Conservation (phyloP, 2,888 invertebrate species). For the Neoaliturus tenellus region DNA sequence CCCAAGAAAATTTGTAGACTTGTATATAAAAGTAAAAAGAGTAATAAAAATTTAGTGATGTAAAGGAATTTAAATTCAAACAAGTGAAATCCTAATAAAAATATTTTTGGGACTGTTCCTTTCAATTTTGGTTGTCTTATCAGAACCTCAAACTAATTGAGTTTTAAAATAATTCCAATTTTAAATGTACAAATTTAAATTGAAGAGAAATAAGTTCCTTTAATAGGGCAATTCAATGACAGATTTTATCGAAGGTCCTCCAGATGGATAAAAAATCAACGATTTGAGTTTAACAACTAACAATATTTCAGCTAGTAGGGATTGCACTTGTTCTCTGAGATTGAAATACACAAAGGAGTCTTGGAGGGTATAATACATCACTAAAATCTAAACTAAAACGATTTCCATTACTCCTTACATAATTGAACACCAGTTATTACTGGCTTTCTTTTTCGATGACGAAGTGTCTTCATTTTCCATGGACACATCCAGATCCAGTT, state of each 20-base stretch:
- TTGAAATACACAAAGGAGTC: background rate
- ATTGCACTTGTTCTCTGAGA: background rate
- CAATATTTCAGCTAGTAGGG: background rate
- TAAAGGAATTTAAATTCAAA: no score
- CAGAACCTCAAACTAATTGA: no score
- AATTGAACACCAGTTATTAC: conserved; percentile 6
- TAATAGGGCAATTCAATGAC: no score
- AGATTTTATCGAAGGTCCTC: no score
- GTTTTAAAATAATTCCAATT: background rate
- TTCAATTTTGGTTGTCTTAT: no score
- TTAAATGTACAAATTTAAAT: background rate
- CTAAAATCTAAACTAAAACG: conserved; percentile 38
- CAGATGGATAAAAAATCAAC: background rate
- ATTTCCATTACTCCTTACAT: conserved; percentile 31
- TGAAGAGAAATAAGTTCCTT: background rate
- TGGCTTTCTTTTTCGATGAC: background rate
- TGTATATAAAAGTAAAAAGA: no score
- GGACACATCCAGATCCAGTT: background rate
- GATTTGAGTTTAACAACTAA: background rate
- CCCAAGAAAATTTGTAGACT: no score
- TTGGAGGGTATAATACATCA: background rate
- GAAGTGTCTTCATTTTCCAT: background rate
- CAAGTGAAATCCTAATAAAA: no score
- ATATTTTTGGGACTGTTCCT: no score
- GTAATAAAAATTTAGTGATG: no score